Evolutionary conservation across 2,888 invertebrate species (phyloP).

Genomic region (Drosophila anomelani): DNA sequence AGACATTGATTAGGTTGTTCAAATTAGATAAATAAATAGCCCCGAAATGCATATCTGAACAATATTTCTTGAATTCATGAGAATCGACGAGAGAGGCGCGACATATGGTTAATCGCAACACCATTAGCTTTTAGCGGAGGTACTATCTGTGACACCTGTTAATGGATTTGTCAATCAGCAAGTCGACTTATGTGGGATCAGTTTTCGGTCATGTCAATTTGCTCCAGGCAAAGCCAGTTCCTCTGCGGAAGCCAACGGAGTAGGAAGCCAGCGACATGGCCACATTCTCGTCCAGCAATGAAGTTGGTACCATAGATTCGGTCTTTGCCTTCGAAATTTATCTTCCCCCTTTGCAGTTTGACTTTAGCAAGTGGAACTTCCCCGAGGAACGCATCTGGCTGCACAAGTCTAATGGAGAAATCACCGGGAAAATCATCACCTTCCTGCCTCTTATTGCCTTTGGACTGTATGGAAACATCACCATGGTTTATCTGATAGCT

Average conservation of each 20-base stretch:
- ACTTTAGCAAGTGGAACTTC: constrained; percentile 80
- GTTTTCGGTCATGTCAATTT: constrained; percentile 55
- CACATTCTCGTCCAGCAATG: constrained; percentile 9
- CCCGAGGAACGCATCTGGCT: constrained; percentile 89
- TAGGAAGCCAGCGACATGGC: constrained; percentile 44
- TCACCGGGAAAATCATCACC: constrained; percentile 87
- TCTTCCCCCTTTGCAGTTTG: constrained; percentile 82
- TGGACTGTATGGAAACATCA: constrained; percentile 89
- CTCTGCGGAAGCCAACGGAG: constrained; percentile 11
- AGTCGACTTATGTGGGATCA: constrained; percentile 57
- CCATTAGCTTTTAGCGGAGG: constrained; percentile 58
- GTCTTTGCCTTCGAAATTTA: not conserved
- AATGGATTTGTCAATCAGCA: constrained; percentile 68
- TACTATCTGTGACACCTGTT: constrained; percentile 72
- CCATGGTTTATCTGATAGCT: constrained; percentile 88
- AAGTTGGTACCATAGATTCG: constrained; percentile 28
- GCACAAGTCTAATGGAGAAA: constrained; percentile 86
- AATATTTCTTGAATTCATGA: not conserved
- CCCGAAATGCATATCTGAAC: constrained; percentile 4
- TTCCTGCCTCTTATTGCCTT: constrained; percentile 87
- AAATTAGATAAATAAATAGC: constrained; percentile 22
- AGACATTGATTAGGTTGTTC: constrained; percentile 70
- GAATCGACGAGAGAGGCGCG: constrained; percentile 7
- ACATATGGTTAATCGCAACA: constrained; percentile 24
- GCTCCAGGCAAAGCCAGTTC: constrained; percentile 48